Evolutionary conservation across 2,797 vertebrate genomes (phyloP).

Genomic region (Urosaurus nigricauda): DNA sequence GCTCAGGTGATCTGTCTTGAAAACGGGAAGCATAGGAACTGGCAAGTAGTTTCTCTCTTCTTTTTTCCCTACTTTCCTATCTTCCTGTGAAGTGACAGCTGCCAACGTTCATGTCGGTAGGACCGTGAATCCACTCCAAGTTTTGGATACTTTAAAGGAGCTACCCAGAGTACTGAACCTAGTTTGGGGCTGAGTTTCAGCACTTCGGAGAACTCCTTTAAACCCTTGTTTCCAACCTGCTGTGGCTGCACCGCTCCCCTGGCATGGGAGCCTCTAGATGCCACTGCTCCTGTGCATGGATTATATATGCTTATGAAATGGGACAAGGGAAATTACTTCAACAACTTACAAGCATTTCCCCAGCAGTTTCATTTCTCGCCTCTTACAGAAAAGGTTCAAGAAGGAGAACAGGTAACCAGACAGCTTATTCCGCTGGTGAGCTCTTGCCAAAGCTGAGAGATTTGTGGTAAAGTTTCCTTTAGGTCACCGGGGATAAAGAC

Average conservation of each 20-base stretch:
- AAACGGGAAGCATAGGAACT: neutral
- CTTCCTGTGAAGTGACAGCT: neutral
- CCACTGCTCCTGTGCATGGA: neutral
- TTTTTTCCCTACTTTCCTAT: neutral
- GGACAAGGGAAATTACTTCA: neutral
- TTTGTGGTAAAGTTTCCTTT: neutral
- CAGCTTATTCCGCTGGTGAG: neutral
- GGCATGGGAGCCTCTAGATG: no score
- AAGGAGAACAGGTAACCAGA: neutral
- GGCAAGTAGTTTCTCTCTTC: neutral
- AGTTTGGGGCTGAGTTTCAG: no score
- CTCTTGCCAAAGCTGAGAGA: neutral
- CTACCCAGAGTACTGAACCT: no score
- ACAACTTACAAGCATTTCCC: neutral
- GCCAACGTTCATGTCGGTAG: neutral
- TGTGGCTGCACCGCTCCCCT: no score
- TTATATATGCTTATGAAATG: neutral
- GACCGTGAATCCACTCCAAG: neutral
- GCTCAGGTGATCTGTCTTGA: neutral
- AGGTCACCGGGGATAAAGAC: slow-evolving; percentile 21
- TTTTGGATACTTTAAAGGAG: no score
- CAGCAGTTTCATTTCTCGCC: no score
- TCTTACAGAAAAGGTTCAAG: neutral
- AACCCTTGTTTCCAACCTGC: no score
- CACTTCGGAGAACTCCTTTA: no score